phyloP scores from a whole-genome alignment of 2,797 vertebrate species.

The Hydrolagus colliei region DNA sequence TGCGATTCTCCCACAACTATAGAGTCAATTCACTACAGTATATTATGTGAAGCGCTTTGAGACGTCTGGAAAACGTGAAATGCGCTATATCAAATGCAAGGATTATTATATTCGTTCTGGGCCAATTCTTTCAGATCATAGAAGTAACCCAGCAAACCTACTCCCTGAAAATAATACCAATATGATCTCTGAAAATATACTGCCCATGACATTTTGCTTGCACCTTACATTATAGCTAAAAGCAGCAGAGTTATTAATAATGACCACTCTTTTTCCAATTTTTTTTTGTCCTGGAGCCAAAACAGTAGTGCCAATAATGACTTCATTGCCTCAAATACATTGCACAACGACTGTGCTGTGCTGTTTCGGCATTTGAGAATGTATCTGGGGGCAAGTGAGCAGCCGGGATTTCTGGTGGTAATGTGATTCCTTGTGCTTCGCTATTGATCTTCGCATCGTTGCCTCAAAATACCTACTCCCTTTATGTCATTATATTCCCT shows the following conservation, averaged over 20 bases:
- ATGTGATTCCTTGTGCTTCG: neutral
- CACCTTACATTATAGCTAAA: constrained; percentile 47
- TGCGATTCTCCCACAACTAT: too few relatives aligned
- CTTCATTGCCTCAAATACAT: constrained; percentile 48
- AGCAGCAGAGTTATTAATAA: constrained; percentile 47
- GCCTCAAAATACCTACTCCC: neutral
- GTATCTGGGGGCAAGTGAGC: neutral
- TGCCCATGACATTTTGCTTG: constrained; percentile 52
- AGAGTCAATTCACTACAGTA: too few relatives aligned
- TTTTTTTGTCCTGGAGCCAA: constrained; percentile 51
- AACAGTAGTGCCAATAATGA: constrained; percentile 63
- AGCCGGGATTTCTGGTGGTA: constrained; percentile 5
- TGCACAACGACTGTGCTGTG: constrained; percentile 43
- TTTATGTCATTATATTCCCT: constrained; percentile 16
- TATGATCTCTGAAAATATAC: constrained; percentile 49
- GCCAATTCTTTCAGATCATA: neutral
- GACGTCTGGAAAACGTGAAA: too few relatives aligned
- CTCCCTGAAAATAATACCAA: constrained; percentile 9
- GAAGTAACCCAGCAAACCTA: constrained; percentile 2
- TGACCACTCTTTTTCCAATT: constrained; percentile 46
- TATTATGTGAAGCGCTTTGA: too few relatives aligned
- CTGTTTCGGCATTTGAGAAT: constrained; percentile 41
- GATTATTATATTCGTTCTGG: neutral
- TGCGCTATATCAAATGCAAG: too few relatives aligned
- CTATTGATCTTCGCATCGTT: constrained; percentile 4